These are phyloP conservation scores for Paelopatides confundens DNA, from an alignment of 53 echinoderm and acorn worm species.

Conservation along the genomic window DNA sequence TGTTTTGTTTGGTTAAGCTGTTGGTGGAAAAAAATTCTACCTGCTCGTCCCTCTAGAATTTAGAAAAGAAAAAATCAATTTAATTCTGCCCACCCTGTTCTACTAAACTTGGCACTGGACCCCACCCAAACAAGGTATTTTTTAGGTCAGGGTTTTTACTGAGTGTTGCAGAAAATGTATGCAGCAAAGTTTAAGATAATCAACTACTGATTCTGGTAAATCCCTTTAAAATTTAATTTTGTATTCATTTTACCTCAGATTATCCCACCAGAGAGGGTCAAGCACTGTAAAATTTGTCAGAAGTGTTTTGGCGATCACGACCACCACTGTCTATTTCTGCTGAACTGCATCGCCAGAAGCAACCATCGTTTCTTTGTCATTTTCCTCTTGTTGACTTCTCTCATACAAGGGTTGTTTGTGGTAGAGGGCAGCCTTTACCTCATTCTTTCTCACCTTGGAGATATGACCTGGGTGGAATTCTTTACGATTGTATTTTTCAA, in stretches of 20 bases:
- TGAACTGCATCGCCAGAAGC: slow-evolving; percentile 82
- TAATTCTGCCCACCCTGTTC: too few relatives aligned
- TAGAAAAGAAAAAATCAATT: too few relatives aligned
- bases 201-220: too few relatives aligned
- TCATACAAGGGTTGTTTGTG: slow-evolving; percentile 70
- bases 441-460: slow-evolving; percentile 47
- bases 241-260: slow-evolving; percentile 61
- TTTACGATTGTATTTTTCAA: background rate
- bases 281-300: slow-evolving; percentile 90
- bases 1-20: too few relatives aligned
- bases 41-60: too few relatives aligned
- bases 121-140: too few relatives aligned
- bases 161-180: too few relatives aligned
- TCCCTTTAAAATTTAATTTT: background rate
- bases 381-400: slow-evolving; percentile 66
- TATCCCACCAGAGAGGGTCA: slow-evolving; percentile 65
- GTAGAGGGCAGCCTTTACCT: slow-evolving; percentile 66
- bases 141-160: too few relatives aligned
- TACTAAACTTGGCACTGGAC: too few relatives aligned
- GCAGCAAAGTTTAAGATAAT: too few relatives aligned
- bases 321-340: slow-evolving; percentile 94
- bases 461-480: slow-evolving; percentile 29
- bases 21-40: too few relatives aligned
- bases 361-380: slow-evolving; percentile 90
- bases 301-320: slow-evolving; percentile 75